Evolutionary conservation across 2,888 invertebrate species (phyloP), one percentile per base, ranked within the genome.

Genomic region (Lepidocyrtinus sp.): DNA sequence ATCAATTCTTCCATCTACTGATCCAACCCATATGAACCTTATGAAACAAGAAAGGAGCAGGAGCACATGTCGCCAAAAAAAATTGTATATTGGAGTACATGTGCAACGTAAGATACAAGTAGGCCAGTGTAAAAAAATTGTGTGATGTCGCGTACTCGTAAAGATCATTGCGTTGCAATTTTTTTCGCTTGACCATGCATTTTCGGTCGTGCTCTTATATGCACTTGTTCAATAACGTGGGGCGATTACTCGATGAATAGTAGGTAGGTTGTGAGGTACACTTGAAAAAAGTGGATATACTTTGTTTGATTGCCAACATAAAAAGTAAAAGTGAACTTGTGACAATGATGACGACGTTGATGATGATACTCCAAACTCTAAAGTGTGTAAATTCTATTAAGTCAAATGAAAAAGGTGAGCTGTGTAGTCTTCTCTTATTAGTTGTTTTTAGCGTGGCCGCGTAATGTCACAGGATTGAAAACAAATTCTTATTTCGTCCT

Each of bases 271-370:
- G 59, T 21, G 59, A 59, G 59, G 55, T 55, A 59, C 59, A 21
- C 59, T 59, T 59, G 59, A 59, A 59, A 21, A 21, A 59, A 21
- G 2, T 55, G 15, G 7, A 3, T 55, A 21, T 59, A 21, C 22
- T 59, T 59, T 21, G 19, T 21, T 59, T 22, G 19, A 59, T 59
- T 21, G 19, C 59, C 59, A 59, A 59, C 59, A 71, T 71, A 17
- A 71, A 71, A 71, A 71, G 71, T 71, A 71, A 71, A 71, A 71
- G 71, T 71, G 71, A 71, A 27, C 46, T 25, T 45, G 62, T 62
- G 27, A 21, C 22, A 22, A 45, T 36, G 45, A 45, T 45, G 67
- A 67, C 22, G 45, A 67, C 24, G n/a, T 21, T 21, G 59, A 21
- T 59, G 55, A 59, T 59, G 59, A 59, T 59, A 15, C 55, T 55